Base-by-base conservation (phyloP, 2,888 invertebrate genomes). In the Antitype chi region DNA sequence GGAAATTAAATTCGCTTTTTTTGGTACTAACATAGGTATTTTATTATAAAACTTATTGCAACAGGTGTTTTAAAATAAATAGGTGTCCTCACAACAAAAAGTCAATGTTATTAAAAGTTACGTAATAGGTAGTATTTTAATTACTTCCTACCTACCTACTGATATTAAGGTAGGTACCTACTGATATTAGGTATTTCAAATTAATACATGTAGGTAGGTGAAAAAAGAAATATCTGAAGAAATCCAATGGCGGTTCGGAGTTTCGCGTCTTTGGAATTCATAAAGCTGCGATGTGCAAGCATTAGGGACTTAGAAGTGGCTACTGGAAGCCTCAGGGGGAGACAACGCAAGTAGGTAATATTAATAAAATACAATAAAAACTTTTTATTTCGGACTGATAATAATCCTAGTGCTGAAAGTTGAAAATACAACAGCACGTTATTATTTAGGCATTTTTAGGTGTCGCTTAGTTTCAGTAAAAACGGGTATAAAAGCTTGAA, bases 61-160 rank as follows among this genome's bases (percentile, higher is more conserved):
- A 63, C 63, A 73, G 32, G 67, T 79, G 68, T 57, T 68, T 25
- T 23, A 20, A 23, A 55, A 62, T 43, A 55, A 66, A 59, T 53
- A 47, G 20, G 32, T 23, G 20, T n/a, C 47, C 15, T 20, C 20
- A 8, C 7, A 9, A 4, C 23, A 52, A 74, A 60, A 70, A 62
- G 32, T 38, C 25, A 23, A 32, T 74, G 32, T 32, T 57, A 73
- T 11, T 71, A 0, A 2, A 57, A n/a, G 8, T 28, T 28, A 57
- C 11, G 20, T 25, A 25, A 25, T 43, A n/a, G 11, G 20, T 47
- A 25, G 20, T 43, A 47, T 60, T 32, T 49, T 32, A 63, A 43
- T 76, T 47, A 25, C 13, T 76, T 76, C 47, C 28, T 28, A n/a
- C 47, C 28, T 28, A n/a, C 47, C n/a, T 47, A n/a, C 17, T 47